Percentiles rank a stretch among this genome's conserved stretches.
Conservation (phyloP, 2,888 invertebrate species). For the Lordiphosa fenestrarum region DNA sequence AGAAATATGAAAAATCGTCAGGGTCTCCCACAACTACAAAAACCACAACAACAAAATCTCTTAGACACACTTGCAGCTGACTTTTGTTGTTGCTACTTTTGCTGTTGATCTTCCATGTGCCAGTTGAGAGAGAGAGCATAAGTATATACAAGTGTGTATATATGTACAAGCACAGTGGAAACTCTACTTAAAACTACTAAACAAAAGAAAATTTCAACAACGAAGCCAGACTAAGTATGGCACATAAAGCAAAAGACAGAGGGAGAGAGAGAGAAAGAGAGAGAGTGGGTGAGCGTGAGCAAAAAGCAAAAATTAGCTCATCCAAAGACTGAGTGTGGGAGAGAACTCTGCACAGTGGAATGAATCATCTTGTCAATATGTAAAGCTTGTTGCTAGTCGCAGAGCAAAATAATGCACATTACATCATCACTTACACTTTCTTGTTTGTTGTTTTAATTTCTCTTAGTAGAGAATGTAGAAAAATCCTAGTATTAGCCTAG, state of each 20-base stretch:
- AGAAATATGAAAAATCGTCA: conserved; percentile 8
- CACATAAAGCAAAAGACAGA: conserved; percentile 2
- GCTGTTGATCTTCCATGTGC: conserved; percentile 61
- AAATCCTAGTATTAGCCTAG: no score
- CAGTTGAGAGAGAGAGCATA: conserved; percentile 47
- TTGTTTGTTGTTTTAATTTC: no score
- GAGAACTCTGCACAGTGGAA: no score
- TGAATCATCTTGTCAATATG: no score
- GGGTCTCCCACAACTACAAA: conserved; percentile 9
- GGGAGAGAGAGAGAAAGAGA: not conserved
- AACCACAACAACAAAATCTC: conserved; percentile 15
- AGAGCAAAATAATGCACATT: conserved; percentile 16
- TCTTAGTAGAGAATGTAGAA: no score
- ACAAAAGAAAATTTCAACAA: conserved; percentile 8
- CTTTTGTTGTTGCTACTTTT: conserved; percentile 38
- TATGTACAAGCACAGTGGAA: no score
- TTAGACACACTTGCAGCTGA: conserved; percentile 53
- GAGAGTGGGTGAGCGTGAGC: not conserved
- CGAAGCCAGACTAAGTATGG: conserved; percentile 2
- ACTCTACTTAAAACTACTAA: conserved; percentile 3
- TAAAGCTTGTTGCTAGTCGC: no score
- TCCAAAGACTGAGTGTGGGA: no score
- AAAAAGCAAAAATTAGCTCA: not conserved
- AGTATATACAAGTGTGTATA: not conserved
- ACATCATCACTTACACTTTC: no score